These are phyloP conservation scores for Coilia nasus DNA, from an alignment of 2,797 vertebrate species.

Conservation along the genomic window DNA sequence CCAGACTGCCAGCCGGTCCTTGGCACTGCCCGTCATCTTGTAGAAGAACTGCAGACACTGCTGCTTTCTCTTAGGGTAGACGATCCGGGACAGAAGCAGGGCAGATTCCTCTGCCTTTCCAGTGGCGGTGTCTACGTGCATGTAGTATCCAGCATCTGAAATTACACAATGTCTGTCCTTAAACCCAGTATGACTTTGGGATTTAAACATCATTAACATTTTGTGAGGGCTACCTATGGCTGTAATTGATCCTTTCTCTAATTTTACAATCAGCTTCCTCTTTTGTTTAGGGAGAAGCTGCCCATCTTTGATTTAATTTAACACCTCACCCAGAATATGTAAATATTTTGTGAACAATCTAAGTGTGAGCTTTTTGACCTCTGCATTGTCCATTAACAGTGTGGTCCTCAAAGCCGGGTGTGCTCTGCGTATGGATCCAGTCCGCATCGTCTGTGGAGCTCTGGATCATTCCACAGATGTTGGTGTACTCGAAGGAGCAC, in stretches of 20 bases:
- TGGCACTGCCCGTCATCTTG: constrained; percentile 80
- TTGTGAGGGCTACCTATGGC: not conserved
- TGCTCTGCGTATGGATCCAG: constrained; percentile 76
- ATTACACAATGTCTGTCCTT: not conserved
- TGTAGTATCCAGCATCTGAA: constrained; percentile 84
- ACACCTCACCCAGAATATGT: too few relatives aligned
- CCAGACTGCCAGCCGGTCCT: constrained; percentile 85
- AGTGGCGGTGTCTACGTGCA: constrained; percentile 77
- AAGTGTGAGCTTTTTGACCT: constrained; percentile 68
- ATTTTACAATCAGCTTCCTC: not conserved
- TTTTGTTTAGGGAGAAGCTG: not conserved
- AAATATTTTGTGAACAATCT: too few relatives aligned
- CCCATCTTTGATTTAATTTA: not conserved
- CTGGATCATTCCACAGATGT: constrained; percentile 93
- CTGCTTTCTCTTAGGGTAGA: constrained; percentile 84
- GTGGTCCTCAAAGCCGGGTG: constrained; percentile 71
- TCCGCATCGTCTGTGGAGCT: constrained; percentile 72
- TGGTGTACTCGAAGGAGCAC: constrained; percentile 84
- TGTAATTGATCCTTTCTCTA: not conserved
- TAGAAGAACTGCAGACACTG: constrained; percentile 95
- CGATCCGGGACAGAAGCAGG: constrained; percentile 84
- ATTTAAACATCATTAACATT: not conserved
- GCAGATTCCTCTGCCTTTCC: constrained; percentile 73
- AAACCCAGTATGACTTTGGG: not conserved
- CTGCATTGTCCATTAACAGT: constrained; percentile 80